These are phyloP conservation scores for Hydriomena furcata DNA, from an alignment of 2,888 invertebrate genomes.

Conservation along the genomic window DNA sequence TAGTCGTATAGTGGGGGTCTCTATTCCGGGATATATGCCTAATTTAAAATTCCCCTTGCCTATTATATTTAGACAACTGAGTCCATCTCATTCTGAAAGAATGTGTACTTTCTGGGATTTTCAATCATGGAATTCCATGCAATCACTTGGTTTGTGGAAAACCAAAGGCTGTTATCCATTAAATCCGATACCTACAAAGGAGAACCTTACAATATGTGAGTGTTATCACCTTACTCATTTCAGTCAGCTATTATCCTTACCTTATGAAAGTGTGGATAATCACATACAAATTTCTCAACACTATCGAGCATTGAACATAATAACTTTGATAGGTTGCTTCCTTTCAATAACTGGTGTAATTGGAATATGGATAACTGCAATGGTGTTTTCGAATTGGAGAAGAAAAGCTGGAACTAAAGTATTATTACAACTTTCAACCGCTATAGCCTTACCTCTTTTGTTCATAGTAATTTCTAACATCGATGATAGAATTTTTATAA, in stretches of 20 bases:
- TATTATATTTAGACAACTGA: conserved; percentile 69
- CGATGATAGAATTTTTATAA: conserved; percentile 53
- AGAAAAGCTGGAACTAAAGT: conserved; percentile 86
- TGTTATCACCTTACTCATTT: conserved; percentile 85
- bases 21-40: conserved; percentile 82
- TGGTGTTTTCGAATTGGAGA: conserved; percentile 84
- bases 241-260: conserved; percentile 78
- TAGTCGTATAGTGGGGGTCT: conserved; percentile 83
- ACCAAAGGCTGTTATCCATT: conserved; percentile 76
- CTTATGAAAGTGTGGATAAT: conserved; percentile 27
- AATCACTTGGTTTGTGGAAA: conserved; percentile 78
- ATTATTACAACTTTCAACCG: conserved; percentile 85
- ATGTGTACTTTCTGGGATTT: conserved; percentile 85
- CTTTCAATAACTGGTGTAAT: conserved; percentile 82
- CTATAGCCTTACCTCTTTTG: conserved; percentile 84
- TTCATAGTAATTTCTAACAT: conserved; percentile 67
- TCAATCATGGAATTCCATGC: conserved; percentile 40
- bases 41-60: conserved; percentile 82
- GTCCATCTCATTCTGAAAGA: conserved; percentile 39
- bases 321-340: conserved; percentile 83
- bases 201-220: conserved; percentile 59
- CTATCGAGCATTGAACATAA: conserved; percentile 76
- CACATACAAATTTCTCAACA: conserved; percentile 49
- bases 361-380: conserved; percentile 84
- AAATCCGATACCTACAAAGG: conserved; percentile 44